Evolutionary conservation across 2,113 vertebrate species (phyloP).

Genomic region (Xenopus borealis): DNA sequence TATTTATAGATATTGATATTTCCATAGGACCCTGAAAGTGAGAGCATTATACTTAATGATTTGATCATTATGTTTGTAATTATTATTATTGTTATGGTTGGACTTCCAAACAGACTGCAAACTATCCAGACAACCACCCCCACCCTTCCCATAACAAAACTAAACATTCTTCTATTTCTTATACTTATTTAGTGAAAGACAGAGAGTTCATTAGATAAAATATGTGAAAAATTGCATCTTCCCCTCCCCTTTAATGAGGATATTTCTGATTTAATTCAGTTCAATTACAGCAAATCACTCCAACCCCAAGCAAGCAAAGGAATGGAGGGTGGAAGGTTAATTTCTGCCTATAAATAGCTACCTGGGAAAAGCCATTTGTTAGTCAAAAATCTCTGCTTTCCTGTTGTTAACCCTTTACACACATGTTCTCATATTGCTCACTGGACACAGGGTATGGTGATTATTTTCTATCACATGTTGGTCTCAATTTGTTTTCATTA

Average conservation of each 20-base stretch:
- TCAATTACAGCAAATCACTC: constrained; percentile 33
- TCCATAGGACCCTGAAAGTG: too few species aligned
- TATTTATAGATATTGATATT: too few species aligned
- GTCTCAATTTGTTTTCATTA: too few species aligned
- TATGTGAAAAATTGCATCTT: not conserved
- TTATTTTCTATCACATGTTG: too few species aligned
- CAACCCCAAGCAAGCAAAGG: constrained; percentile 12
- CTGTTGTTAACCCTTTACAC: not conserved
- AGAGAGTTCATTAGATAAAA: not conserved
- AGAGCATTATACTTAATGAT: too few species aligned
- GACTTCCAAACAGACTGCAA: too few species aligned
- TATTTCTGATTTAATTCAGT: constrained; percentile 22
- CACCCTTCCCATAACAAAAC: too few species aligned
- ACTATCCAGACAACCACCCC: too few species aligned
- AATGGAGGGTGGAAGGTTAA: constrained; percentile 20
- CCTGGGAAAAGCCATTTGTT: constrained; percentile 29
- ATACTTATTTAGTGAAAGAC: not conserved
- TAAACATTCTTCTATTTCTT: not conserved
- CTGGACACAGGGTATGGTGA: too few species aligned
- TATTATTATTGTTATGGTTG: too few species aligned
- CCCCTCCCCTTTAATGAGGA: constrained; percentile 30
- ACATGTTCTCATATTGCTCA: not conserved
- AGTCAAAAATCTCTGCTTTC: not conserved
- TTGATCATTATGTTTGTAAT: too few species aligned
- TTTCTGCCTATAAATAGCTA: constrained; percentile 28